Conservation (phyloP, 2,888 invertebrate genomes). For the Sesia apiformis region DNA sequence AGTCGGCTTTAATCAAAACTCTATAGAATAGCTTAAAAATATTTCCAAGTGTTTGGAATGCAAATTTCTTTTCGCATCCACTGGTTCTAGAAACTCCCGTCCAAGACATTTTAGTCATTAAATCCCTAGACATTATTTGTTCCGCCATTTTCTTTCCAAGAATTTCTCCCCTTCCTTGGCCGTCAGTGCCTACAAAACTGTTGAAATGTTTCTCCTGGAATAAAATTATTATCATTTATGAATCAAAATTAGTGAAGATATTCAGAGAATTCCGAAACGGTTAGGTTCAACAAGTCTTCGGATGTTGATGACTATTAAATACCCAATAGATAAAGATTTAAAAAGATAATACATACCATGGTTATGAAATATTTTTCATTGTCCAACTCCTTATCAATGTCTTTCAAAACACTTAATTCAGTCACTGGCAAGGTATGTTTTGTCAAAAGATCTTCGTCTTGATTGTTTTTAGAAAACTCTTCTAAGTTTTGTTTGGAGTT, state of each 20-base stretch:
- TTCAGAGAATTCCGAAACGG: no score
- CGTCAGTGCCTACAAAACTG: conserved; percentile 1
- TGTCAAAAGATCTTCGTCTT: neutral
- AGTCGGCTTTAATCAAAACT: conserved; percentile 4
- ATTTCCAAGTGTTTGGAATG: conserved; percentile 4
- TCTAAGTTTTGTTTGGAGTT: neutral
- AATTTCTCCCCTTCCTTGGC: conserved; percentile 1
- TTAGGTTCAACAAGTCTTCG: no score
- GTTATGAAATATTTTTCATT: neutral
- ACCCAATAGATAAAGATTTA: neutral
- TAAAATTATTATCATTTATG: no score
- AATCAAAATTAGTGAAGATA: no score
- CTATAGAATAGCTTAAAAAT: conserved; percentile 4
- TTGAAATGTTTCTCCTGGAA: neutral
- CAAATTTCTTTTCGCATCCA: conserved; percentile 4
- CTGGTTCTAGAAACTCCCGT: conserved; percentile 6
- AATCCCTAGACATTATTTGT: conserved; percentile 3
- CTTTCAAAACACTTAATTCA: neutral
- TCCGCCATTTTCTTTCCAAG: conserved; percentile 7
- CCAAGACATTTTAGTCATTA: conserved; percentile 7
- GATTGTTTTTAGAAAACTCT: neutral
- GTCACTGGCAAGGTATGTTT: neutral
- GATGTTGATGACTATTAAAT: neutral
- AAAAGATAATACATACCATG: neutral
- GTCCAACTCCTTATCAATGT: neutral